Percentiles rank a stretch among this genome's conserved stretches.
Conservation (phyloP, 2,888 invertebrate species). For the Nomada fucata region DNA sequence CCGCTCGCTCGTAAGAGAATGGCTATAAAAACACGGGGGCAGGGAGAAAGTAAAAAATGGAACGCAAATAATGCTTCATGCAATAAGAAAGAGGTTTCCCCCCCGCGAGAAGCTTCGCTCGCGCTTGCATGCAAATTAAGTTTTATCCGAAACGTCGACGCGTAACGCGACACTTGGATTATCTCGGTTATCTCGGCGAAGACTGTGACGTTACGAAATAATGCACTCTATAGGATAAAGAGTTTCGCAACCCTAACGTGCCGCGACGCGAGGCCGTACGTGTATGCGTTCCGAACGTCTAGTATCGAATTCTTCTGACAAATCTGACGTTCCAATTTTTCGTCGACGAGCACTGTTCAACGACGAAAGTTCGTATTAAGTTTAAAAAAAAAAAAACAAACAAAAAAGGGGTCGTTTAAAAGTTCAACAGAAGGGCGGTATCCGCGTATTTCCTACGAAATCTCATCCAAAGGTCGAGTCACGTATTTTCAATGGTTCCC, state of each 20-base stretch:
- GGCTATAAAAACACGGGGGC: neutral
- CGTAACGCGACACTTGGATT: slow-evolving; percentile 58
- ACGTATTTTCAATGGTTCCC: slow-evolving; percentile 40
- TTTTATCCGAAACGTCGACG: slow-evolving; percentile 26
- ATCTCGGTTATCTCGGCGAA: slow-evolving; percentile 21
- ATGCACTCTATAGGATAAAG: slow-evolving; percentile 66
- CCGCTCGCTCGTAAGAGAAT: neutral
- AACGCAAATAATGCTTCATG: neutral
- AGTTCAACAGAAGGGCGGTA: neutral
- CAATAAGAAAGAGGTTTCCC: neutral
- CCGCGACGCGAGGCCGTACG: slow-evolving; percentile 45
- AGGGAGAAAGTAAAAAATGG: neutral
- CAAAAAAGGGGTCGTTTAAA: slow-evolving; percentile 28
- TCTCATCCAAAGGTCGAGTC: slow-evolving; percentile 23
- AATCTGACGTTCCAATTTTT: no score
- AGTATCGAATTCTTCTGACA: slow-evolving; percentile 3
- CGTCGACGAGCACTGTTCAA: no score
- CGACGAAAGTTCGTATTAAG: neutral
- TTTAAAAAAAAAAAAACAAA: neutral
- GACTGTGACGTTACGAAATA: slow-evolving; percentile 65
- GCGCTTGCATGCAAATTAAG: slow-evolving; percentile 28
- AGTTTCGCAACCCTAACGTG: slow-evolving; percentile 58
- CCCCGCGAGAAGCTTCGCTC: neutral
- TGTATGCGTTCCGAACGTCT: neutral
- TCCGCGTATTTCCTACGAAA: slow-evolving; percentile 1